Evolutionary conservation across 1,140 invertebrate species (phyloP).

Genomic region (Euwallacea fornicatus): DNA sequence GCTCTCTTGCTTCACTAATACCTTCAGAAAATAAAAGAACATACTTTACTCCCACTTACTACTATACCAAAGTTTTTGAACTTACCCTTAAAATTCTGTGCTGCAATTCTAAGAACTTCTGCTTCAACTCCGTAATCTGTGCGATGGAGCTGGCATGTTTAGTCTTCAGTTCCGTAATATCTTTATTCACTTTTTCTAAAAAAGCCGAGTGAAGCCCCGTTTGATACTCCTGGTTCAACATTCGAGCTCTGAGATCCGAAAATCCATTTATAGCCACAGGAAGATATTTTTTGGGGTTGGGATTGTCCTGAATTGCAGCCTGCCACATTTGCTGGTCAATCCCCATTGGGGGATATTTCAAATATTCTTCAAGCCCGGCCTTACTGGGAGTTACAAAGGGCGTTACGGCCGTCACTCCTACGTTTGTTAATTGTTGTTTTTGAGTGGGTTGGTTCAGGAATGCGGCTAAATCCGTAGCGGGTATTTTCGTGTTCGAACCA

Average conservation of each 20-base stretch:
- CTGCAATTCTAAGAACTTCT: conserved; percentile 73
- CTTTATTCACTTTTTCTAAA: conserved; percentile 72
- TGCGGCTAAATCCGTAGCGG: conserved; percentile 70
- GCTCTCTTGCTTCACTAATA: conserved; percentile 85
- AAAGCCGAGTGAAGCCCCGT: conserved; percentile 76
- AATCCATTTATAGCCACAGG: conserved; percentile 94
- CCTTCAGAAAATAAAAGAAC: conserved; percentile 55
- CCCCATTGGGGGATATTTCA: conserved; percentile 74
- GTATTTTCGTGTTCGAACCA: conserved; percentile 69
- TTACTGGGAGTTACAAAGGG: conserved; percentile 68
- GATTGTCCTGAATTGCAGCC: conserved; percentile 92
- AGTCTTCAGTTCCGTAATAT: conserved; percentile 73
- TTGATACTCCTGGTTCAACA: conserved; percentile 81
- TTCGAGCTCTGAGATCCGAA: conserved; percentile 76
- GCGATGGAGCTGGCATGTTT: conserved; percentile 71
- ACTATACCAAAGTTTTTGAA: no score
- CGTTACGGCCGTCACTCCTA: conserved; percentile 62
- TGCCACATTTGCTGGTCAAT: conserved; percentile 81
- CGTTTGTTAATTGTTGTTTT: conserved; percentile 68
- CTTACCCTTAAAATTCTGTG: conserved; percentile 72
- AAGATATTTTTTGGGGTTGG: conserved; percentile 83
- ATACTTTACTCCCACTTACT: conserved; percentile 28
- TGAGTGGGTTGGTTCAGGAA: conserved; percentile 69
- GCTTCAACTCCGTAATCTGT: conserved; percentile 72
- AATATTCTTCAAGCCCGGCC: conserved; percentile 82